Evolutionary conservation across 2,888 invertebrate genomes (phyloP), one percentile per base, ranked within the genome.

Genomic region (Bombylius major): DNA sequence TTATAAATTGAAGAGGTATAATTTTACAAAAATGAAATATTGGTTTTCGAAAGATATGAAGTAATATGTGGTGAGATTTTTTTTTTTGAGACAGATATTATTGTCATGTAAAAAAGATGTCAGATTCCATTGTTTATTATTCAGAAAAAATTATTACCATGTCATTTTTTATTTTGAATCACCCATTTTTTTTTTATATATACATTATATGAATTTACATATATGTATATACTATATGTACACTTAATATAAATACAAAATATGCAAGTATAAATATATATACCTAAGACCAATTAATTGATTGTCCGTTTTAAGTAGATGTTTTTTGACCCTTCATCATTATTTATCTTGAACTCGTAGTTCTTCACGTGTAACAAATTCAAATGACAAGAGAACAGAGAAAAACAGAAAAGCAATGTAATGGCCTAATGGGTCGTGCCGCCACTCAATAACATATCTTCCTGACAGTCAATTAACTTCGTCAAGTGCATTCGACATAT

Each of bases 391-490:
- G 11, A 42, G 39, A 42, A 42, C 39, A 42, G 39, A 42, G 39
- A 42, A 11, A 42, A 42, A 11, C 39, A 42, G 9, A 47, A 47
- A 50, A 51, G 47, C 50, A 50, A 55, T 50, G 49, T 46, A 55
- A 55, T 50, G 55, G 47, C 47, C 11, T 49, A 54, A 42, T 42
- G 39, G 39, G 39, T 42, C 39, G 39, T 42, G 39, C 39, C 50
- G 45, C 50, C 54, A 55, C 55, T 51, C 46, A 51, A 46, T 55
- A 54, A 54, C 49, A 45, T 50, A 50, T 50, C 34, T 50, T 55
- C 50, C 50, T 55, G 55, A 51, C 55, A 55, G 50, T 51, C 55
- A 55, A 55, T 55, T 55, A 55, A 55, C 51, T 51, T 50, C 50
- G 39, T 50, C 55, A 54, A 54, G 45, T 50, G 23, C 45, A 14